These are phyloP conservation scores for Macrochelys suwanniensis DNA, from an alignment of 2,797 vertebrate species.

Conservation along the genomic window DNA sequence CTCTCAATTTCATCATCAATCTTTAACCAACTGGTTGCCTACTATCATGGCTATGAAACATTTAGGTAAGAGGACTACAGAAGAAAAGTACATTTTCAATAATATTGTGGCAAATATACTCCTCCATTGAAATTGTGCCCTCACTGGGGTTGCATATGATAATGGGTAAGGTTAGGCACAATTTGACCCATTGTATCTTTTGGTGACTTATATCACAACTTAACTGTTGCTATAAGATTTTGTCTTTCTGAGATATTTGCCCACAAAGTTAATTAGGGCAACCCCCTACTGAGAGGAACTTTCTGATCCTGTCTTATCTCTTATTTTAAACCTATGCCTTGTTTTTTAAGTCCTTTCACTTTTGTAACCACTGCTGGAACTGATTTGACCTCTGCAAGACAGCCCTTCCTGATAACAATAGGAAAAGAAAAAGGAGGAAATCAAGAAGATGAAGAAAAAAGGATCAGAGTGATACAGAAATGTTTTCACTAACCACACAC, in stretches of 20 bases:
- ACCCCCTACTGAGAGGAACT: not conserved
- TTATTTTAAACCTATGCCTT: not conserved
- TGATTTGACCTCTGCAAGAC: not conserved
- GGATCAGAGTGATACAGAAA: not conserved
- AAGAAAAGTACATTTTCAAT: constrained; percentile 29
- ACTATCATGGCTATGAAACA: not conserved
- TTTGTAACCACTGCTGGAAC: not conserved
- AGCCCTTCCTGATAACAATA: not conserved
- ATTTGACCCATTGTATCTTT: not conserved
- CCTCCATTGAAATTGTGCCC: not conserved
- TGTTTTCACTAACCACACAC: not conserved
- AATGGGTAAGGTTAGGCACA: not conserved
- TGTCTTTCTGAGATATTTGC: not conserved
- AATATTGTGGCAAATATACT: constrained; percentile 3
- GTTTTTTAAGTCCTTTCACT: not conserved
- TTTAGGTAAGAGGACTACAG: not conserved
- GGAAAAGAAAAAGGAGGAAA: not conserved
- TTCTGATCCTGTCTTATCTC: not conserved
- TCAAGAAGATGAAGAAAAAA: not conserved
- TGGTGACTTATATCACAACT: not conserved
- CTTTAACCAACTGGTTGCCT: constrained; percentile 12
- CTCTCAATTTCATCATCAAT: constrained; percentile 24
- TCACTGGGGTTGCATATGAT: not conserved
- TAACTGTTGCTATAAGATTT: accelerated
- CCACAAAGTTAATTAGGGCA: not conserved